These are phyloP conservation scores for Dryas iulia DNA, from an alignment of 1,140 invertebrate genomes.

Conservation along the genomic window DNA sequence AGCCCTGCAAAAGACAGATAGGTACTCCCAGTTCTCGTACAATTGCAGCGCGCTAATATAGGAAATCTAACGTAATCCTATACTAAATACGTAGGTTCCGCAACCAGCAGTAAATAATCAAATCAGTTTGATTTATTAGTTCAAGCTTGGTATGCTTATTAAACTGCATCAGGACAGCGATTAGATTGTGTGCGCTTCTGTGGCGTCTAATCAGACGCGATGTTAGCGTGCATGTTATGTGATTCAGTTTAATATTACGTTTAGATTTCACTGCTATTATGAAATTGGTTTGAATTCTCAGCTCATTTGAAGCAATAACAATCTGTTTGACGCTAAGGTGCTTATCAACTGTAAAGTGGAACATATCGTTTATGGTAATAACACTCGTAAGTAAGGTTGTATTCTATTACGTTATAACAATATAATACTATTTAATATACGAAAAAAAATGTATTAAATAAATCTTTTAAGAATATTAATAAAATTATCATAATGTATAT, in stretches of 20 bases:
- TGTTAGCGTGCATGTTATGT: constrained; percentile 21
- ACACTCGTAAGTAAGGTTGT: too few species aligned
- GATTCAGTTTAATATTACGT: constrained; percentile 33
- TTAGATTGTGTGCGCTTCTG: constrained; percentile 51
- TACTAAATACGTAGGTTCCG: constrained; percentile 39
- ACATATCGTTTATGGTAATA: neutral
- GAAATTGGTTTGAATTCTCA: neutral
- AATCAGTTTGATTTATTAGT: constrained; percentile 72
- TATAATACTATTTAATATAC: too few species aligned
- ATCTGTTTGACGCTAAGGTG: neutral
- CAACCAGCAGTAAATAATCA: constrained; percentile 58
- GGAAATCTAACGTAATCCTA: constrained; percentile 46
- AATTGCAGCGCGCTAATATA: constrained; percentile 40
- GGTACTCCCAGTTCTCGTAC: constrained; percentile 19
- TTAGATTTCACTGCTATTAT: constrained; percentile 19
- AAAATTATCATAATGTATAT: too few species aligned
- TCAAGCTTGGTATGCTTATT: constrained; percentile 65
- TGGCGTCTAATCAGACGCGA: constrained; percentile 47
- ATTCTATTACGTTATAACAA: too few species aligned
- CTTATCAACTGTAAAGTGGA: neutral
- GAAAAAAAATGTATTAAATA: too few species aligned
- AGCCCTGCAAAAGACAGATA: constrained; percentile 29
- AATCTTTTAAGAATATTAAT: too few species aligned
- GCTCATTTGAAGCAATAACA: neutral
- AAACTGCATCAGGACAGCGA: constrained; percentile 52